Conservation (phyloP, 2,888 invertebrate genomes). For the Nymphalis urticae region DNA sequence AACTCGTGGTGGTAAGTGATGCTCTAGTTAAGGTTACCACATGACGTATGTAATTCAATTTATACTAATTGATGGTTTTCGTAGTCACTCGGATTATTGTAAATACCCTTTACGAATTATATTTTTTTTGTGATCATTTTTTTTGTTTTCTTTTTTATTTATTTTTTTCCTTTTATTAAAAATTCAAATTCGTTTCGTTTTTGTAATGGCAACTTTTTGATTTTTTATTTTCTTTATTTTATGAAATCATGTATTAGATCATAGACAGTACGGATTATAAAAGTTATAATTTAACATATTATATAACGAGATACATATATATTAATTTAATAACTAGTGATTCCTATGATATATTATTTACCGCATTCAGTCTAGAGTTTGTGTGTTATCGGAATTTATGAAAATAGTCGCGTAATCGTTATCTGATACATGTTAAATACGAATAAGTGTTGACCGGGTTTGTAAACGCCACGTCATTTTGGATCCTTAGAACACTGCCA, state of each 20-base stretch:
- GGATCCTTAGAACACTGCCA: conserved; percentile 33
- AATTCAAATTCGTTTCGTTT: neutral
- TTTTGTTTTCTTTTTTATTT: conserved; percentile 50
- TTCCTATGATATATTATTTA: conserved; percentile 30
- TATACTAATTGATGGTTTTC: conserved; percentile 43
- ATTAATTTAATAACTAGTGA: conserved; percentile 28
- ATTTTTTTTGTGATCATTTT: conserved; percentile 70
- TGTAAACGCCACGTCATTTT: conserved; percentile 19
- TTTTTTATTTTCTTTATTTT: neutral
- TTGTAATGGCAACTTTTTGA: conserved; percentile 8
- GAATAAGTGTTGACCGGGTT: conserved; percentile 7
- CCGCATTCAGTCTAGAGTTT: conserved; percentile 23
- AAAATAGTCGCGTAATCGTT: conserved; percentile 33
- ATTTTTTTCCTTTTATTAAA: conserved; percentile 34
- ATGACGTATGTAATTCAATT: conserved; percentile 41
- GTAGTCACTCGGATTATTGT: conserved; percentile 63
- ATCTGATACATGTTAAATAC: conserved; percentile 20
- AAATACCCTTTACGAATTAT: conserved; percentile 75
- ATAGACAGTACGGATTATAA: neutral
- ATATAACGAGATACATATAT: conserved; percentile 1
- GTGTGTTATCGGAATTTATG: conserved; percentile 18
- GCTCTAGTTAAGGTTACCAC: conserved; percentile 45
- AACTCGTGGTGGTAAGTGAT: conserved; percentile 9
- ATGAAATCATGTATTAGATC: neutral
- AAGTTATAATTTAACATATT: conserved; percentile 7